Conservation (phyloP, 2,888 invertebrate genomes). For the Drosophila meridiana region DNA sequence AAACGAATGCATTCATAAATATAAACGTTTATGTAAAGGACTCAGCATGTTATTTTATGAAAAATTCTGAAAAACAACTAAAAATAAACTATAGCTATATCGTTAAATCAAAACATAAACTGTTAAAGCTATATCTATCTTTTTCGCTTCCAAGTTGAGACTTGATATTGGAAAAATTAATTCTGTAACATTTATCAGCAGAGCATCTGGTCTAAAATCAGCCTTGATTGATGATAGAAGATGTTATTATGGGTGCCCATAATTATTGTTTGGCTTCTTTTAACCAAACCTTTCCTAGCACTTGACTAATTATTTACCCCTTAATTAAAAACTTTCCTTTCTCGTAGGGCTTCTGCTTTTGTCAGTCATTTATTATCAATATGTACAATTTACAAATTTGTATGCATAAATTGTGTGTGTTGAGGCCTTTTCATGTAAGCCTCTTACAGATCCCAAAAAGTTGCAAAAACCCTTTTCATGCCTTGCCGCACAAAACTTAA, state of each 20-base stretch:
- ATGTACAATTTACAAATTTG: conserved; percentile 7
- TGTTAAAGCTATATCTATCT: too few relatives aligned
- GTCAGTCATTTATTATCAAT: conserved; percentile 37
- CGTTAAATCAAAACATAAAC: too few relatives aligned
- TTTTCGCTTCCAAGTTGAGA: too few relatives aligned
- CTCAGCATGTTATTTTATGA: not conserved
- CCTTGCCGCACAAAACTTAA: conserved; percentile 52
- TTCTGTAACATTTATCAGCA: too few relatives aligned
- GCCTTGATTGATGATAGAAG: not conserved
- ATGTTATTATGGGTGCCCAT: not conserved
- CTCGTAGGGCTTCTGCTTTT: conserved; percentile 11
- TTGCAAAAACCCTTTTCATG: conserved; percentile 52
- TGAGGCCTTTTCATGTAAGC: conserved; percentile 33
- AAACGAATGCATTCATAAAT: not conserved
- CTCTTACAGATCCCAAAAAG: conserved; percentile 36
- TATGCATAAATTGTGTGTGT: conserved; percentile 29
- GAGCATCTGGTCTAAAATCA: too few relatives aligned
- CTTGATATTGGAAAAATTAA: not conserved
- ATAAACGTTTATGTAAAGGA: not conserved
- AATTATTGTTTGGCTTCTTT: not conserved
- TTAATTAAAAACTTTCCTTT: not conserved
- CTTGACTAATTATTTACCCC: not conserved
- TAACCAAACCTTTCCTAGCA: not conserved
- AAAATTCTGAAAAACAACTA: not conserved
- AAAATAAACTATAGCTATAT: too few relatives aligned